A percentile compares a stretch with the other conserved stretches of the same genome.
Conservation (phyloP, 2,113 vertebrate species). For the Calypte anna region DNA sequence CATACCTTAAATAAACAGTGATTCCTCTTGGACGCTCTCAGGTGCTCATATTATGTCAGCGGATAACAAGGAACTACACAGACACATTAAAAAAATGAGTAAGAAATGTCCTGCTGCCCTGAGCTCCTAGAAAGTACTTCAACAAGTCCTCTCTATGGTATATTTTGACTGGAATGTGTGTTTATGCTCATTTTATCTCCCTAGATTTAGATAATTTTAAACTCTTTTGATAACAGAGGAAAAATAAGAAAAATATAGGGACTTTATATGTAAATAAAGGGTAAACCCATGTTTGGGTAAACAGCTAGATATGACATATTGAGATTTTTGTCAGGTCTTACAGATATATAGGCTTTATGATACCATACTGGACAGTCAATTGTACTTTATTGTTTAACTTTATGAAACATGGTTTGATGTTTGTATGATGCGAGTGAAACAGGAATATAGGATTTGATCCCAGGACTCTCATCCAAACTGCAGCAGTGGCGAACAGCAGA, state of each 20-base stretch:
- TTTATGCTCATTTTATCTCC: neutral
- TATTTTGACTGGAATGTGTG: neutral
- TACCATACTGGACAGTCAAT: neutral
- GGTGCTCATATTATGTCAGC: fast-evolving
- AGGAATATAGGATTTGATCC: neutral
- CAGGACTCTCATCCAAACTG: neutral
- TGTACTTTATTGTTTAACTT: neutral
- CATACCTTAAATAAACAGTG: neutral
- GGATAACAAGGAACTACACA: neutral
- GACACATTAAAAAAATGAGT: neutral
- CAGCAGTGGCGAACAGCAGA: neutral
- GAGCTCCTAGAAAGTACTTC: neutral
- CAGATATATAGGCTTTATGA: neutral
- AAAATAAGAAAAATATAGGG: neutral
- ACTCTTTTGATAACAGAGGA: neutral
- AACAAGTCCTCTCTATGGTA: neutral
- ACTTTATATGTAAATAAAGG: neutral
- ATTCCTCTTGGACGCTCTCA: neutral
- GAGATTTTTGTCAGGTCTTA: neutral
- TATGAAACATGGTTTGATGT: neutral
- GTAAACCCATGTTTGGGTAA: neutral
- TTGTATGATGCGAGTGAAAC: neutral
- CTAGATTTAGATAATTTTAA: neutral
- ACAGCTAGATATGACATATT: neutral
- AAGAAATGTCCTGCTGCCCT: neutral